Evolutionary conservation across 2,113 vertebrate genomes (phyloP).

Genomic region (Ariopsis seemanni): DNA sequence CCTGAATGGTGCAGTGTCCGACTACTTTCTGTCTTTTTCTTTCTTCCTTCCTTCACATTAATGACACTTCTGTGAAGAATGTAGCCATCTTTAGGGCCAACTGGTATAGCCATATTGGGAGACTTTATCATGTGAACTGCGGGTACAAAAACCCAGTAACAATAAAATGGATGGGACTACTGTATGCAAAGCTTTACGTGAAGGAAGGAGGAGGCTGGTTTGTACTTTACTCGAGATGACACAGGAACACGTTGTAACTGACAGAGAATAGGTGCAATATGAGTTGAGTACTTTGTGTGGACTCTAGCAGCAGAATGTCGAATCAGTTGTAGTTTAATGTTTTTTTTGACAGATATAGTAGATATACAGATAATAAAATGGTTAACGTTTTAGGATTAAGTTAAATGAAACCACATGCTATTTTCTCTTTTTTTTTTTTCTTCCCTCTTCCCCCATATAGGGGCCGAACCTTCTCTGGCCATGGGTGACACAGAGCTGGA

Average conservation of each 20-base stretch:
- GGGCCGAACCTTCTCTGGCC: conserved; percentile 58
- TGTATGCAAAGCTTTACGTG: neutral
- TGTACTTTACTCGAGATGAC: neutral
- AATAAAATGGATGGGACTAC: neutral
- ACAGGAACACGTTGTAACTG: neutral
- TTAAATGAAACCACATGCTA: conserved; percentile 1
- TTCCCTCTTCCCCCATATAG: conserved; percentile 42
- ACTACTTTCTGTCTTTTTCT: neutral
- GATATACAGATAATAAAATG: neutral
- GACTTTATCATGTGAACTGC: neutral
- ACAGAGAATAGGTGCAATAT: neutral
- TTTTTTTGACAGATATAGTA: neutral
- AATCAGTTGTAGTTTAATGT: neutral
- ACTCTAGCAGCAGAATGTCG: neutral
- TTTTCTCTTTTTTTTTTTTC: conserved; percentile 18
- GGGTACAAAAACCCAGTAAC: neutral
- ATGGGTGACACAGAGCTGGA: conserved; percentile 78
- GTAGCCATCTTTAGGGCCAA: neutral
- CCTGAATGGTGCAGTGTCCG: neutral
- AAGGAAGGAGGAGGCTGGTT: neutral
- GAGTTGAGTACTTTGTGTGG: neutral
- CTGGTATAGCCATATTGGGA: neutral
- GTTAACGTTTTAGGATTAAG: neutral
- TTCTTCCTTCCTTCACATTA: too few relatives aligned
- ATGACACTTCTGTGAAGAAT: neutral